Evolutionary conservation across 2,888 invertebrate species (phyloP).

Genomic region (Odontocerum albicorne): DNA sequence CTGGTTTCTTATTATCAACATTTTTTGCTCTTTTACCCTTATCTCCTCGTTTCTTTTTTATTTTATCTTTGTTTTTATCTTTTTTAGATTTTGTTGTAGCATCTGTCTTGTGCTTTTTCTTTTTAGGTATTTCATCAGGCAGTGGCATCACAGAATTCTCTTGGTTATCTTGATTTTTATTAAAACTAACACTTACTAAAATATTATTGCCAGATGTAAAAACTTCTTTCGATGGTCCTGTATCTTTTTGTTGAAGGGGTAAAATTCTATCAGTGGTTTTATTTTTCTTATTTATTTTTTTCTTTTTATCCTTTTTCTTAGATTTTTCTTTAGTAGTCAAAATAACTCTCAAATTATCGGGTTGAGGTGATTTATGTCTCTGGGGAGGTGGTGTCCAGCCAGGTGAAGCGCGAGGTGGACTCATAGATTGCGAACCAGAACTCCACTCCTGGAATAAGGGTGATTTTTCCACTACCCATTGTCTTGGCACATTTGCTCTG

Average conservation of each 20-base stretch:
- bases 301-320: constrained; percentile 45
- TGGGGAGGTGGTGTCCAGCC: constrained; percentile 66
- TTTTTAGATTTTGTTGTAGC: constrained; percentile 40
- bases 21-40: constrained; percentile 37
- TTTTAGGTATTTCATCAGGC: constrained; percentile 41
- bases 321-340: constrained; percentile 58
- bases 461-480: constrained; percentile 43
- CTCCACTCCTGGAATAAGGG: constrained; percentile 39
- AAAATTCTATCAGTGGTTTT: constrained; percentile 48
- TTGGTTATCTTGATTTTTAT: constrained; percentile 61
- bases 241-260: constrained; percentile 44
- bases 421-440: constrained; percentile 38
- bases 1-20: constrained; percentile 67
- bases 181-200: constrained; percentile 89
- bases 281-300: constrained; percentile 51
- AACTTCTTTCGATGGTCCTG: constrained; percentile 83
- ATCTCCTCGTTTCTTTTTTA: constrained; percentile 30
- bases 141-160: constrained; percentile 42
- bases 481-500: constrained; percentile 41
- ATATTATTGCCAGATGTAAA: constrained; percentile 93
- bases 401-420: constrained; percentile 63
- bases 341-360: constrained; percentile 61
- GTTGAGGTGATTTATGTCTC: constrained; percentile 45
- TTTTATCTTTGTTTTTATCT: constrained; percentile 44
- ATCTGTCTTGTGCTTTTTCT: constrained; percentile 46